A percentile compares a stretch with the other conserved stretches of the same genome.
Conservation (phyloP, 2,888 invertebrate species). For the Parascotia fuliginaria region DNA sequence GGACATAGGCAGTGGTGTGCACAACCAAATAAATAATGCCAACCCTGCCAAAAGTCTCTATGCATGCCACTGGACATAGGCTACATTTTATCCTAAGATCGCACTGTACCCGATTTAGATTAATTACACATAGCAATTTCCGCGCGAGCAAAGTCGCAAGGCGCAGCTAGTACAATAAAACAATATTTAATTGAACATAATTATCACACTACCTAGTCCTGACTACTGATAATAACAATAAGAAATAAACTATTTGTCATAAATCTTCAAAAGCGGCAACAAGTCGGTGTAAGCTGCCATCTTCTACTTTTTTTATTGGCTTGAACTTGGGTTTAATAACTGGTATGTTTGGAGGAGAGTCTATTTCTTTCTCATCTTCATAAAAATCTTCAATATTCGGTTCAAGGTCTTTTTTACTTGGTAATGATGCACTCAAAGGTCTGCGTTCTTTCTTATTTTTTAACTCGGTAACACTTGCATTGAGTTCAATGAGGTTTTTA, state of each 20-base stretch:
- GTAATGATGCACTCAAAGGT: slow-evolving; percentile 35
- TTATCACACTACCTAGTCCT: too few species aligned
- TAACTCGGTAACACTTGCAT: slow-evolving; percentile 59
- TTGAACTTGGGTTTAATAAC: slow-evolving; percentile 65
- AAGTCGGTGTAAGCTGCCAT: slow-evolving; percentile 66
- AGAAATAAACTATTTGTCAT: slow-evolving; percentile 49
- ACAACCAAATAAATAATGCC: too few species aligned
- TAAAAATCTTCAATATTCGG: slow-evolving; percentile 80
- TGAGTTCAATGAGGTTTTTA: slow-evolving; percentile 76
- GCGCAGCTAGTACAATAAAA: too few species aligned
- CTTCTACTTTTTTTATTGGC: slow-evolving; percentile 62
- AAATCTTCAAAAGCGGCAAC: slow-evolving; percentile 71
- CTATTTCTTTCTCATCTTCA: slow-evolving; percentile 63
- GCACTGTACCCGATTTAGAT: too few species aligned
- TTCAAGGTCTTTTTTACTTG: slow-evolving; percentile 70
- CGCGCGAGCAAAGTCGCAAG: too few species aligned
- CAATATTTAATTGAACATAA: too few species aligned
- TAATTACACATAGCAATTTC: too few species aligned
- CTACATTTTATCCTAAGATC: too few species aligned
- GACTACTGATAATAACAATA: slow-evolving; percentile 23
- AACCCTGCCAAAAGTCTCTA: too few species aligned
- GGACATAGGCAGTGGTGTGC: too few species aligned
- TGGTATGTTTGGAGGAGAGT: slow-evolving; percentile 64
- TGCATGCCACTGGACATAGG: too few species aligned
- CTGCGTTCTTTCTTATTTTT: slow-evolving; percentile 60